phyloP scores from a whole-genome alignment of 92 coral and sea anemone genomes.

The Heliopora coerulea region DNA sequence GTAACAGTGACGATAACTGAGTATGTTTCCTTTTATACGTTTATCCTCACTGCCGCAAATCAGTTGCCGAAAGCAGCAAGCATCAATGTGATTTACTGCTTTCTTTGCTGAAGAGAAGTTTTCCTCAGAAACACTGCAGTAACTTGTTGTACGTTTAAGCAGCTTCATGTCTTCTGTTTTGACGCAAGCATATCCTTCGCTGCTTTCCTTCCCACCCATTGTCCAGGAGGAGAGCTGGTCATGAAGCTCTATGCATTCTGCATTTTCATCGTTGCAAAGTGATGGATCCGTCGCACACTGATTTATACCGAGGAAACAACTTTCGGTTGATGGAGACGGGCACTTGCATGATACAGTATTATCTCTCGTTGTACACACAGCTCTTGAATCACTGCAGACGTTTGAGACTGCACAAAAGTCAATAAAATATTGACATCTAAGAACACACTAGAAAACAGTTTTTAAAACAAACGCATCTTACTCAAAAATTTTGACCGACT shows the following conservation, averaged over 20 bases:
- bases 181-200: constrained; percentile 75
- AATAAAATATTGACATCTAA: constrained; percentile 93
- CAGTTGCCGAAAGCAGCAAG: constrained; percentile 85
- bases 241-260: constrained; percentile 70
- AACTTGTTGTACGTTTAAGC: constrained; percentile 57
- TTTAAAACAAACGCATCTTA: too few species aligned
- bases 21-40: constrained; percentile 69
- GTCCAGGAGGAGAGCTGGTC: constrained; percentile 73
- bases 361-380: constrained; percentile 73
- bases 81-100: constrained; percentile 71
- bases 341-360: constrained; percentile 80
- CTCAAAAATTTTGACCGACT: too few species aligned
- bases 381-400: constrained; percentile 64
- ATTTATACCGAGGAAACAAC: constrained; percentile 81
- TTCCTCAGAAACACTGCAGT: constrained; percentile 68
- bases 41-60: constrained; percentile 73
- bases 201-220: constrained; percentile 69
- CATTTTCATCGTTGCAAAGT: constrained; percentile 70
- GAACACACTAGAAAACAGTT: neutral
- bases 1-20: constrained; percentile 84
- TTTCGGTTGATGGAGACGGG: constrained; percentile 47
- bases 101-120: constrained; percentile 25
- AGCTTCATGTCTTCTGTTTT: constrained; percentile 53
- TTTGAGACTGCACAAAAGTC: constrained; percentile 73
- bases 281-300: constrained; percentile 89